Conservation (phyloP, 2,888 invertebrate species). For the Ormyrus pomaceus region DNA sequence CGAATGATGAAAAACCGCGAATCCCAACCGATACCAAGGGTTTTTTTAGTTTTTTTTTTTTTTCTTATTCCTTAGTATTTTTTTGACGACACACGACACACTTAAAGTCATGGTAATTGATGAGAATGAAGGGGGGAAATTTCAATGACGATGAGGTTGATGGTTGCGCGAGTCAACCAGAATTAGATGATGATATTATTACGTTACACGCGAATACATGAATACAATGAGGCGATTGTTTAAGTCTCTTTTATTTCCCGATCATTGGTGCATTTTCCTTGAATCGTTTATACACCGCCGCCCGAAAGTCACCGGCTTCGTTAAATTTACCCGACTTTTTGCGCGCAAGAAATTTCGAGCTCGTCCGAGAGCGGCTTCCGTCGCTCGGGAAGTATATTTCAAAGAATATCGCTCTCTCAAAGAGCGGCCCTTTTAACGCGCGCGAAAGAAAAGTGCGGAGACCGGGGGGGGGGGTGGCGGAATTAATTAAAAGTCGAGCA, state of each 20-base stretch:
- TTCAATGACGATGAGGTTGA: constrained; percentile 61
- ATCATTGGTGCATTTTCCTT: not conserved
- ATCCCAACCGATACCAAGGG: constrained; percentile 62
- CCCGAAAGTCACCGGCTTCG: too few relatives aligned
- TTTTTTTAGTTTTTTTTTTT: constrained; percentile 26
- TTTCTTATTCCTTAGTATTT: not conserved
- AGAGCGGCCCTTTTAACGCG: too few relatives aligned
- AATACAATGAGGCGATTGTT: constrained; percentile 24
- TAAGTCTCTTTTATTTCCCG: not conserved
- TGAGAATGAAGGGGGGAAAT: constrained; percentile 44
- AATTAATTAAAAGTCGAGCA: constrained; percentile 32
- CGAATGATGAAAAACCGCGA: constrained; percentile 53
- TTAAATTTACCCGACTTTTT: too few relatives aligned
- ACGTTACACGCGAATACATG: constrained; percentile 12
- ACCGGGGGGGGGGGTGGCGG: not conserved
- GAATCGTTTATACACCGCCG: too few relatives aligned
- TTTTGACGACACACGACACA: constrained; percentile 50
- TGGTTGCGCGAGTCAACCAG: constrained; percentile 55
- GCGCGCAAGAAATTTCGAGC: too few relatives aligned
- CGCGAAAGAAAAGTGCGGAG: too few relatives aligned
- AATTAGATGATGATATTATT: constrained; percentile 41
- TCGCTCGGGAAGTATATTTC: too few relatives aligned
- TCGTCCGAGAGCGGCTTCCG: too few relatives aligned
- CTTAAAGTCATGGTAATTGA: constrained; percentile 51
- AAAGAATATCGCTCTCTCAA: too few relatives aligned